A percentile compares a stretch with the other conserved stretches of the same genome.
phyloP scores from a whole-genome alignment of 2,888 invertebrate genomes.

The Gisinianus flammeolus region DNA sequence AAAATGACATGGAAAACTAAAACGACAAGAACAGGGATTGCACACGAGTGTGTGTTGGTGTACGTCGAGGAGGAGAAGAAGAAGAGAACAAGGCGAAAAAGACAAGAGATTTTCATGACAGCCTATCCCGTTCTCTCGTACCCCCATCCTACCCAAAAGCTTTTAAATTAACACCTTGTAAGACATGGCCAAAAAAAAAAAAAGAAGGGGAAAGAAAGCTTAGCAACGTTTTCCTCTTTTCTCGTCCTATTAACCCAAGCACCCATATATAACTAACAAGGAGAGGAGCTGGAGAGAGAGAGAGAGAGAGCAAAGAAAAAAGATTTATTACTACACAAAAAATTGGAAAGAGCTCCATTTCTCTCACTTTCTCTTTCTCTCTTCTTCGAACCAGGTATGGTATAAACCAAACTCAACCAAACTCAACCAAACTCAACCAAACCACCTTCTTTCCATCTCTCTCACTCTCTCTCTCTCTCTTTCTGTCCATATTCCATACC shows the following conservation, averaged over 20 bases:
- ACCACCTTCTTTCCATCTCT: not conserved
- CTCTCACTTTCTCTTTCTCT: conserved; percentile 9
- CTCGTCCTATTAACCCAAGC: not conserved
- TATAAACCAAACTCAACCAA: not conserved
- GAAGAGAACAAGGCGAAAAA: not conserved
- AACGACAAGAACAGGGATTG: too few species aligned
- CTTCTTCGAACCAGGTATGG: not conserved
- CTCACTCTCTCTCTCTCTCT: not conserved
- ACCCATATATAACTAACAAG: not conserved
- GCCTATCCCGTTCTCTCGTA: not conserved
- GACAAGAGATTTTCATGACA: conserved; percentile 31
- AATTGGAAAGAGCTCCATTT: conserved; percentile 36
- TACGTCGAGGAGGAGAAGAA: too few species aligned
- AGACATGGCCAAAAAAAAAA: conserved; percentile 48
- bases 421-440: not conserved
- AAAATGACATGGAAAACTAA: too few species aligned
- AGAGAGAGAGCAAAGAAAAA: conserved; percentile 20
- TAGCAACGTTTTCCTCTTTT: conserved; percentile 44
- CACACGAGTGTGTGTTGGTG: too few species aligned
- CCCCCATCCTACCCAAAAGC: conserved; percentile 15
- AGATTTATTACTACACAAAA: conserved; percentile 40
- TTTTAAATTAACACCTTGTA: conserved; percentile 57
- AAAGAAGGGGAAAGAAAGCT: conserved; percentile 38
- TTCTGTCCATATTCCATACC: not conserved
- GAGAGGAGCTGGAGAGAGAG: too few species aligned